Conservation (phyloP, 2,113 vertebrate species). For the Trichomycterus rosablanca region DNA sequence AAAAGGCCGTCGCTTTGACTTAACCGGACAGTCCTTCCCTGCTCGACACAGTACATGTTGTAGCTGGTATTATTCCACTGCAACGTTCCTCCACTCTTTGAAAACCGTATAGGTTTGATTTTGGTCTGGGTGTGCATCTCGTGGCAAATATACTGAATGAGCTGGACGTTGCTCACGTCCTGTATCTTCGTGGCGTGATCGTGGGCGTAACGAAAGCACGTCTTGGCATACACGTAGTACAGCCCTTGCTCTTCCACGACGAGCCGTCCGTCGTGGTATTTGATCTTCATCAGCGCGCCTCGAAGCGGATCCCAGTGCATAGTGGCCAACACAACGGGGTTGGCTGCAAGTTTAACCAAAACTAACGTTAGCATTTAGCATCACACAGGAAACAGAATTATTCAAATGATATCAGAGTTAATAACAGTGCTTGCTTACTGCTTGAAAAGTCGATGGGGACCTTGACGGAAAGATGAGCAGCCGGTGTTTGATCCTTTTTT, state of each 20-base stretch:
- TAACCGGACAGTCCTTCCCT: slow-evolving; percentile 82
- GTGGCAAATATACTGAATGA: slow-evolving; percentile 83
- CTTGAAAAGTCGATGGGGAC: slow-evolving; percentile 45
- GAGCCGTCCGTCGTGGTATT: slow-evolving; percentile 73
- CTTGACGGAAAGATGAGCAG: slow-evolving; percentile 67
- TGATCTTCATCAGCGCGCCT: slow-evolving; percentile 70
- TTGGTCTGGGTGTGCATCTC: slow-evolving; percentile 77
- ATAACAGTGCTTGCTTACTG: slow-evolving; percentile 54
- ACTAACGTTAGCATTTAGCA: neutral
- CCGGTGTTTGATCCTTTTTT: slow-evolving; percentile 55
- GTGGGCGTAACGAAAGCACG: slow-evolving; percentile 81
- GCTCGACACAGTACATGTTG: slow-evolving; percentile 92
- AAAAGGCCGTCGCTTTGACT: slow-evolving; percentile 78
- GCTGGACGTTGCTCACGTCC: slow-evolving; percentile 75
- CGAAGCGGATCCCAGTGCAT: slow-evolving; percentile 81
- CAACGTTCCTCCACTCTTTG: slow-evolving; percentile 89
- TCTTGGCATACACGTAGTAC: slow-evolving; percentile 93
- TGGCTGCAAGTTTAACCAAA: slow-evolving; percentile 41
- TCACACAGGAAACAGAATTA: neutral
- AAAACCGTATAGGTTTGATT: slow-evolving; percentile 63
- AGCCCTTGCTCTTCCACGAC: slow-evolving; percentile 80
- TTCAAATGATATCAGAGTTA: neutral
- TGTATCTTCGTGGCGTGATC: slow-evolving; percentile 34
- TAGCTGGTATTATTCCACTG: slow-evolving; percentile 79
- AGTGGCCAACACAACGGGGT: slow-evolving; percentile 42